Base-by-base conservation (phyloP, 2,888 invertebrate genomes). In the Lasioglossum villosulum region DNA sequence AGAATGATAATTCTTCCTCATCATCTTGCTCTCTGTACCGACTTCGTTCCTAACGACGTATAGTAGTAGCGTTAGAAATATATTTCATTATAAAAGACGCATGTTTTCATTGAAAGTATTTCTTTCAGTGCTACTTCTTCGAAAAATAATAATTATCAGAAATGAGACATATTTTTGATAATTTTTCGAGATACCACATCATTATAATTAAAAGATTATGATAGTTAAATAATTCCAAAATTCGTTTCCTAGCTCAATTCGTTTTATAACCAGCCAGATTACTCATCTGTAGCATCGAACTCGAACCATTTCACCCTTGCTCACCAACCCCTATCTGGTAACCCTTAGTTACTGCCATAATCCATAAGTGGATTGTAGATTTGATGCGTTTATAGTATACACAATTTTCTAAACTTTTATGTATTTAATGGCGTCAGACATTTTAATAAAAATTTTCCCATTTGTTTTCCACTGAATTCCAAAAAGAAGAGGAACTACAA, bases 271-370 rank as follows among this genome's bases (percentile, higher is more conserved):
- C 30, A 30, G 63, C 27, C 30, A 63, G 63, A 63, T 59, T 30
- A 30, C 63, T 30, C 30, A 30, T 63, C 63, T 63, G 16, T 14
- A 30, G 63, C 63, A 63, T 30, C 63, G 63, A 30, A 30, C 27
- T 63, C 63, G 14, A 63, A 63, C 30, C 27, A 63, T 63, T 30
- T 63, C 63, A 63, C 63, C 63, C 63, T 63, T 63, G 16, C 63
- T 27, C 63, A 6, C 10, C 59, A 30, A 63, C 27, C 27, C 63
- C 63, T 63, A 30, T 63, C 63, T 63, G 30, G 63, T 27, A 63
- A 30, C 63, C 27, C 63, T 63, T 63, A 30, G 63, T 63, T 63
- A 63, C 63, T 63, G 30, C 63, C 63, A 63, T 63, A 63, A 63
- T 27, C 63, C 63, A 27, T 63, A 27, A 27, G 63, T n/a, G 30